Evolutionary conservation across 2,888 invertebrate species (phyloP).

Genomic region (Argyresthia goedartella): DNA sequence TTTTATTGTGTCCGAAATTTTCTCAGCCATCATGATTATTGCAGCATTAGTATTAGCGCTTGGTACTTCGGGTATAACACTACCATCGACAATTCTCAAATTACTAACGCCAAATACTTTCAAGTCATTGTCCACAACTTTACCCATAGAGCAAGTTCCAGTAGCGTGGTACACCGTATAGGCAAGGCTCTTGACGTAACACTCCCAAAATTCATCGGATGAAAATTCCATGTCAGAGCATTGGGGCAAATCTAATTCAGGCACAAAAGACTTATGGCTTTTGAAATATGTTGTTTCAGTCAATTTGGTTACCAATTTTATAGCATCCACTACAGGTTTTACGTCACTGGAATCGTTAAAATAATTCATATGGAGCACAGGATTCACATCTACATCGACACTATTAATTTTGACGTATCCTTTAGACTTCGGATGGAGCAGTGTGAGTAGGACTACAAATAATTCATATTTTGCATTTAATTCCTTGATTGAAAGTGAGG

Average conservation of each 20-base stretch:
- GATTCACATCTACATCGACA: neutral
- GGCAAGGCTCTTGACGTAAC: neutral
- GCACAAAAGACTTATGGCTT: neutral
- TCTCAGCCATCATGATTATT: neutral
- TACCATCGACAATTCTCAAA: neutral
- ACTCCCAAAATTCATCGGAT: neutral
- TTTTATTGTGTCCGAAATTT: neutral
- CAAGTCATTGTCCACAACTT: neutral
- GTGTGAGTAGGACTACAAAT: neutral
- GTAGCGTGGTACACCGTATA: neutral
- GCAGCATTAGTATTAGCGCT: constrained; percentile 1
- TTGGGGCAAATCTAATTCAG: neutral
- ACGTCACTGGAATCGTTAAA: neutral
- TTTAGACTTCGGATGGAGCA: constrained; percentile 1
- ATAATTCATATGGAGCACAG: neutral
- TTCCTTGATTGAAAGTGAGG: no score
- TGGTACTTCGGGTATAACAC: neutral
- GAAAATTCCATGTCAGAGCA: neutral
- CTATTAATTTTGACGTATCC: neutral
- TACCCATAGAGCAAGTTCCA: neutral
- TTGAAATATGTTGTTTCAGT: neutral
- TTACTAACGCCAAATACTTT: neutral
- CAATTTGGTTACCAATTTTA: neutral
- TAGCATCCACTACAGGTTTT: neutral
- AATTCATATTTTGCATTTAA: neutral